These are phyloP conservation scores for Gambusia affinis DNA, from an alignment of 2,113 vertebrate species.

Conservation along the genomic window DNA sequence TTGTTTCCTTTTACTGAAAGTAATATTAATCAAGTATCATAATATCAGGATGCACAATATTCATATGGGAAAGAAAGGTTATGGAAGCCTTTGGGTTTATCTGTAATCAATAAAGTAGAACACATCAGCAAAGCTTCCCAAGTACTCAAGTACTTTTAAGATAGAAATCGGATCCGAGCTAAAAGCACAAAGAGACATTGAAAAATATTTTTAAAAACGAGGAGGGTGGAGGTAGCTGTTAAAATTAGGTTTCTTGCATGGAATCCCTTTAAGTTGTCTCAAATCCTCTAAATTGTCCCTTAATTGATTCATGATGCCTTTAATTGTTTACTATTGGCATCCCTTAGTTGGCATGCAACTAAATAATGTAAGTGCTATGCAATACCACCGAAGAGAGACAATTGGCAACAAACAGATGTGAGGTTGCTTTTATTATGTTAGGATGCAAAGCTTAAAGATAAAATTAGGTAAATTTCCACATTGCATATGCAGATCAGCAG, in stretches of 20 bases:
- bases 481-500: neutral
- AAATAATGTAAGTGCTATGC: neutral
- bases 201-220: neutral
- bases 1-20: too few relatives aligned
- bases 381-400: neutral
- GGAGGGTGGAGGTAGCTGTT: neutral
- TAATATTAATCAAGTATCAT: too few relatives aligned
- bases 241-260: neutral
- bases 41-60: too few relatives aligned
- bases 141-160: too few relatives aligned
- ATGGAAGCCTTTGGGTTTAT: too few relatives aligned
- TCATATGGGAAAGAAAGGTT: too few relatives aligned
- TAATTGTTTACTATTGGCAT: neutral
- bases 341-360: neutral
- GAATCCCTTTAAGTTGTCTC: neutral
- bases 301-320: neutral
- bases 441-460: neutral
- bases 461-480: neutral
- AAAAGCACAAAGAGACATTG: neutral
- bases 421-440: neutral
- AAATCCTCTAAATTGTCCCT: neutral
- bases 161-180: too few relatives aligned
- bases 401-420: neutral
- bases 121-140: too few relatives aligned
- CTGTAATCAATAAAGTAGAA: too few relatives aligned